Evolutionary conservation across 2,113 vertebrate genomes (phyloP), one percentile per base, ranked within the genome.

Genomic region (Cheirogaleus medius): DNA sequence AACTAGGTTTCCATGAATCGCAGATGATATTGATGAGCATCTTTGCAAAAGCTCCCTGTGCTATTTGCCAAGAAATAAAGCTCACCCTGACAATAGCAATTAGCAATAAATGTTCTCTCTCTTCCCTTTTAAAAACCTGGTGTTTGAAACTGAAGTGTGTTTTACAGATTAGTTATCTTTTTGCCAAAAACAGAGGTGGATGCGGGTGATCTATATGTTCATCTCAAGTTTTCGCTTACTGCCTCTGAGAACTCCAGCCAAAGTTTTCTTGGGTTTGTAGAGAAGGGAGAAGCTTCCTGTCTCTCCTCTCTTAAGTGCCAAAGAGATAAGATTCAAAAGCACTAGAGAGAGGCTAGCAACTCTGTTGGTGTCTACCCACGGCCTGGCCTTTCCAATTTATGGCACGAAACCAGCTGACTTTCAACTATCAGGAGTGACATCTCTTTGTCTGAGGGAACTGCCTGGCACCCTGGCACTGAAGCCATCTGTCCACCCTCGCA

Each of bases 1-100:
- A 77, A 88, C 66, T 56, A 76, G 42, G 76, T 91, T 85, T 68
- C 73, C 90, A 93, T 93, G 83, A 97, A 91, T 86, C 69, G 47
- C 15, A 29, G 73, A 66, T 95, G 42, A 91, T 78, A 91, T 91
- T 98, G 95, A 95, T 74, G 73, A 97, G 90, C 66, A 91, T 91
- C 90, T 95, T 88, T 87, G 73, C 52, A 37, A 97, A 96, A 58
- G 21, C 52, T 95, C 47, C 42, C 60, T n/a, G 25, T 60, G 21
- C 77, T 91, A 17, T 95, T 89, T 93, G 73, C 90, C 95, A 86
- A 89, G 87, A 95, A 88, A 95, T 78, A 86, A 97, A 68, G 66
- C 63, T 96, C 60, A 95, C 39, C 39, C 94, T 91, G 82, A 89
- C 83, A 69, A 96, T 47, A 91, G 78, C 47, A 97, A 96, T 95